phyloP scores from a whole-genome alignment of 2,113 vertebrate genomes.

The Datnioides undecimradiatus region DNA sequence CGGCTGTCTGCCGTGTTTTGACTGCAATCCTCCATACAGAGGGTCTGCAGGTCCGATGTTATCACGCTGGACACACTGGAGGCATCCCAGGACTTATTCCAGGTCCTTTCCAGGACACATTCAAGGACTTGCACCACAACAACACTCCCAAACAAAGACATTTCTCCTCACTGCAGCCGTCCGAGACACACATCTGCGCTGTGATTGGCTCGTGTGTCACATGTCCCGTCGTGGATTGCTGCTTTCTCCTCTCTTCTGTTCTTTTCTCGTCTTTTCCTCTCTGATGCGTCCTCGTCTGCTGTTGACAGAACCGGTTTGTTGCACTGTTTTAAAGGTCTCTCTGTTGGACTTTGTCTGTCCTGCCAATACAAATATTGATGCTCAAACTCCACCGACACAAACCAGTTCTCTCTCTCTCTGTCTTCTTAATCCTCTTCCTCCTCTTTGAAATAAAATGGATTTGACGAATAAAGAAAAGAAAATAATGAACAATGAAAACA shows the following conservation, averaged over 20 bases:
- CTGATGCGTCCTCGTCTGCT: too few species aligned
- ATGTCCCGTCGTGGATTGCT: neutral
- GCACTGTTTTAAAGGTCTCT: slow-evolving; percentile 10
- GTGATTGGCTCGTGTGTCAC: neutral
- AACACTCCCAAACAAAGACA: neutral
- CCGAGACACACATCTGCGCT: neutral
- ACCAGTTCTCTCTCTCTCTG: slow-evolving; percentile 42
- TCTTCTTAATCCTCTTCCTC: slow-evolving; percentile 48
- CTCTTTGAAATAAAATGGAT: neutral
- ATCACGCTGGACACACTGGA: slow-evolving; percentile 41
- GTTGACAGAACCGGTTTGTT: slow-evolving; percentile 54
- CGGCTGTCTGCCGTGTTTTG: slow-evolving; percentile 45
- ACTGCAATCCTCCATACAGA: slow-evolving; percentile 53
- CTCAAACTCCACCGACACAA: slow-evolving; percentile 15
- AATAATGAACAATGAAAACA: neutral
- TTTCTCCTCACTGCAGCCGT: neutral
- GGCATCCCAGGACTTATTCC: neutral
- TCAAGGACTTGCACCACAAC: neutral
- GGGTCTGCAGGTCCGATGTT: slow-evolving; percentile 64
- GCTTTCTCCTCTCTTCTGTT: neutral
- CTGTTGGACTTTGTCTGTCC: slow-evolving; percentile 37
- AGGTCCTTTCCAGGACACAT: neutral
- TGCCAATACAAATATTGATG: slow-evolving; percentile 67
- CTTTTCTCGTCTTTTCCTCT: neutral
- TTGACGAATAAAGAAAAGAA: neutral